These are phyloP conservation scores for Tragelaphus eurycerus DNA, from an alignment of 2,797 vertebrate genomes.

Conservation along the genomic window DNA sequence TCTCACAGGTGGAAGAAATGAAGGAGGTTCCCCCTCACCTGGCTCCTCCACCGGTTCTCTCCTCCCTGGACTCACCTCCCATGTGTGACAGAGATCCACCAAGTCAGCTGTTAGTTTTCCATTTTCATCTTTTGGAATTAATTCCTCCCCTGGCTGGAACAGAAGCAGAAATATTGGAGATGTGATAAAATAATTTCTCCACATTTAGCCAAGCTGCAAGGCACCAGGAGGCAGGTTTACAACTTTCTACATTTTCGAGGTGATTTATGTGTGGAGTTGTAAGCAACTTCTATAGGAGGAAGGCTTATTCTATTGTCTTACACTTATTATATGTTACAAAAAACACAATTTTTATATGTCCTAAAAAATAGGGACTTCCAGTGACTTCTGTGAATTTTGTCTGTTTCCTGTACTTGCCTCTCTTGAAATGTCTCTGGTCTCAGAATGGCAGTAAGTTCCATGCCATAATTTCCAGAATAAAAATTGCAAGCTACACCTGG, in stretches of 20 bases:
- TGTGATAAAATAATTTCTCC: neutral
- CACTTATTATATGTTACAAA: neutral
- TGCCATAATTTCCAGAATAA: neutral
- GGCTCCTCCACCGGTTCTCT: no score
- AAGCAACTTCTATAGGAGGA: no score
- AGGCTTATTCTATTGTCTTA: neutral
- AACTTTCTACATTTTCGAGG: no score
- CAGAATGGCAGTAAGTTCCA: neutral
- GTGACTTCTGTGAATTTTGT: neutral
- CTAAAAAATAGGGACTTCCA: neutral
- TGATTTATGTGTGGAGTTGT: no score
- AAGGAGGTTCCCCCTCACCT: no score
- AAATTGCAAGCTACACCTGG: neutral
- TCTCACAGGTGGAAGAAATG: no score
- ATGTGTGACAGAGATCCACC: constrained; percentile 22
- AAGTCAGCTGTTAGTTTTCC: no score
- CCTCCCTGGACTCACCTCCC: neutral
- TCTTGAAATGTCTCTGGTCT: no score
- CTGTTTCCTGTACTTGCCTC: no score
- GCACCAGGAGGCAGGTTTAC: neutral
- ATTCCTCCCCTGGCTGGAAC: no score
- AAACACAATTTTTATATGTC: neutral
- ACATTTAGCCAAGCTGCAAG: neutral
- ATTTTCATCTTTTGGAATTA: no score
- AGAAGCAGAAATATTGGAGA: neutral